Base-by-base conservation (phyloP, 2,888 invertebrate genomes). In the Tachina lurida region DNA sequence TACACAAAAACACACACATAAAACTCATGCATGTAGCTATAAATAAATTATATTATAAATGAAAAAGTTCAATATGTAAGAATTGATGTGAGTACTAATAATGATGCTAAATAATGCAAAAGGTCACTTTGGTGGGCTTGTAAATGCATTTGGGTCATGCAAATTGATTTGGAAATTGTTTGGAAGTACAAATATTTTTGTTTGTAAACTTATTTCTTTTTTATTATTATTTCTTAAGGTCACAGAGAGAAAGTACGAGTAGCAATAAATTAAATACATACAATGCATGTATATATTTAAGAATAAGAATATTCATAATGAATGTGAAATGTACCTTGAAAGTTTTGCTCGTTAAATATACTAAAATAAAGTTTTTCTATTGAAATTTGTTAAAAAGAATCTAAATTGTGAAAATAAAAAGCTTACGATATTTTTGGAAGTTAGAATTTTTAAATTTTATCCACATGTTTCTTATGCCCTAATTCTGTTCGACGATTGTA, bases 11-110 rank as follows among this genome's bases (percentile, higher is more conserved):
- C 15, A 52, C 17, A 49, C 9, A 68, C 52, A 49, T 7, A 15
- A 60, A 22, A 17, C 15, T 19, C 45, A n/a, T 10, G 7, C 15
- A 52, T 3, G 22, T 22, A 52, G 12, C 10, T 3, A 58, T 39
- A 74, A 58, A 67, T 68, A 67, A 73, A 67, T 81, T 74, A 45
- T 19, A 60, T 52, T 19, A 60, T 52, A 68, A 81, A 74, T 81
- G 17, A 15, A 74, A 74, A 31, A 67, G 67, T 67, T 68, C 67
- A 68, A 68, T 68, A 10, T 17, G 7, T 31, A 31, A 31, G 60
- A 67, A 52, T 74, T 67, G 62, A 52, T 31, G 31, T 31, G 31
- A 31, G 31, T 74, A 68, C 43, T 15, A 68, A 74, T 68, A 67
- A 74, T 74, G 17, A 31, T 43, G 60, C 3, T 17, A 60, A 58